These are phyloP conservation scores for Fulica atra DNA, from an alignment of 2,113 vertebrate species.

Conservation along the genomic window DNA sequence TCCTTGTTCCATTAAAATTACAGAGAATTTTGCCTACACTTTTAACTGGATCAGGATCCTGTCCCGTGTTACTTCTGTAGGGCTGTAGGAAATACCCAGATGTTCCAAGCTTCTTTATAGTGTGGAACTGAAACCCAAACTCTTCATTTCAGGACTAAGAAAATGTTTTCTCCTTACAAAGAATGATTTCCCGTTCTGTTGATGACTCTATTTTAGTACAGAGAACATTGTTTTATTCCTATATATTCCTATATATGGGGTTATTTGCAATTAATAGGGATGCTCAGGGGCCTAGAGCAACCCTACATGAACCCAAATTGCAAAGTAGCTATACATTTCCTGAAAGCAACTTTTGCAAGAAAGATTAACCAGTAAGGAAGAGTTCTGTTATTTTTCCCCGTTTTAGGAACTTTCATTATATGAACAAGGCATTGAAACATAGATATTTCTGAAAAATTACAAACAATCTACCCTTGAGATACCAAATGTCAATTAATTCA, in stretches of 20 bases:
- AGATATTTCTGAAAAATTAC: neutral
- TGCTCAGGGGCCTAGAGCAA: neutral
- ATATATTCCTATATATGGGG: neutral
- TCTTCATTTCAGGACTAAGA: neutral
- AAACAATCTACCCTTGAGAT: neutral
- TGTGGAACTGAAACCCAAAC: neutral
- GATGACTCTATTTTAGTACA: neutral
- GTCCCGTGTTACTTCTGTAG: neutral
- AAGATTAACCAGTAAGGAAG: neutral
- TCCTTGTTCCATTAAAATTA: neutral
- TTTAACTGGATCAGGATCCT: neutral
- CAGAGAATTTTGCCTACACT: neutral
- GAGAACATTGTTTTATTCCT: neutral
- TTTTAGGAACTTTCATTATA: neutral
- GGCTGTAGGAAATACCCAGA: neutral
- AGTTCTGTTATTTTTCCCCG: neutral
- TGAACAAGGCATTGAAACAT: neutral
- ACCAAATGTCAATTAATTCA: slow-evolving; percentile 35
- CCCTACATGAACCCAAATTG: too few species aligned
- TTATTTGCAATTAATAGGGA: neutral
- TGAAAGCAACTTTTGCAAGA: neutral
- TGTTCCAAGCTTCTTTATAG: neutral
- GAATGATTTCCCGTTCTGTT: neutral
- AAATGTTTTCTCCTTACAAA: neutral
- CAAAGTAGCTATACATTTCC: neutral